Percentiles rank a stretch among this genome's conserved stretches.
These are phyloP conservation scores for Axis porcinus DNA, from an alignment of 2,113 vertebrate genomes.

Conservation along the genomic window DNA sequence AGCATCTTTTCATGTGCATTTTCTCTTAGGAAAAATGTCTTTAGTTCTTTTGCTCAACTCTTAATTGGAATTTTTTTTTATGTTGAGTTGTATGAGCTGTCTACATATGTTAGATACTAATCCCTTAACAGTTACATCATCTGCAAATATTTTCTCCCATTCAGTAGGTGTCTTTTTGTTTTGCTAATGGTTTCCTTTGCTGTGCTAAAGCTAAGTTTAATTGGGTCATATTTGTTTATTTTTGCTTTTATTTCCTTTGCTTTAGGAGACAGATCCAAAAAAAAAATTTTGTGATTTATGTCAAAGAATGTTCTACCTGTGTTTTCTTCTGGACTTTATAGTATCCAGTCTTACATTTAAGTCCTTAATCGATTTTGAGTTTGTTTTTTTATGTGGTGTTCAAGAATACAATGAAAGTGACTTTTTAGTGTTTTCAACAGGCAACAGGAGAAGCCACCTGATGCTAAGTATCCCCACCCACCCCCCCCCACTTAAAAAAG, in stretches of 20 bases:
- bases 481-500: not conserved
- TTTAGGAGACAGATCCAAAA: not conserved
- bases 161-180: not conserved
- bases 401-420: not conserved
- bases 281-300: not conserved
- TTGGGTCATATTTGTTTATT: not conserved
- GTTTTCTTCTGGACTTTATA: not conserved
- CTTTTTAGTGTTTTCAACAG: not conserved
- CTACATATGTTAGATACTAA: not conserved
- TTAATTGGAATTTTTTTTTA: not conserved
- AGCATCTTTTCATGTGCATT: not conserved
- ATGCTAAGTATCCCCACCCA: not conserved
- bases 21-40: not conserved
- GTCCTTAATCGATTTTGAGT: not conserved
- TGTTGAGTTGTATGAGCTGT: not conserved
- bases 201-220: not conserved
- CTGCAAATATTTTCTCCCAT: not conserved
- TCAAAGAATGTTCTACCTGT: not conserved
- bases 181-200: not conserved
- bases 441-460: not conserved
- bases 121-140: not conserved
- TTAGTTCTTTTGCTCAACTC: not conserved
- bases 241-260: not conserved
- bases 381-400: not conserved
- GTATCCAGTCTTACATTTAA: not conserved